Base-by-base conservation (phyloP, 2,888 invertebrate species). In the Sphaerophoria taeniata region DNA sequence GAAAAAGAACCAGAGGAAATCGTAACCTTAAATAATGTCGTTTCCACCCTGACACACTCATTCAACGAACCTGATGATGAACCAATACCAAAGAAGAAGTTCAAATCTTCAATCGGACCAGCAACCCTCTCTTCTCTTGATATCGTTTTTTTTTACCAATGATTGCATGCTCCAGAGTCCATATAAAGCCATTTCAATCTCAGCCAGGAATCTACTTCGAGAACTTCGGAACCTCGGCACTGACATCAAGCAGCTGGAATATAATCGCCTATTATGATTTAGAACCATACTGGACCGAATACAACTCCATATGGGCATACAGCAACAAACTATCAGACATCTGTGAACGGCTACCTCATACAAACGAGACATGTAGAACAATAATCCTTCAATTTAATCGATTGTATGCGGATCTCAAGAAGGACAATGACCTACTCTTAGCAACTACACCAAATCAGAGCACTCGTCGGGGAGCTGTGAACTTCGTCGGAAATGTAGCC, bases 201-300 rank as follows among this genome's bases (percentile, higher is more conserved):
- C 55, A 55, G 39, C 36, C 39, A 60, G 39, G 60, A 4, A 39
- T 60, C 4, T 34, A 60, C 43, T 61, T 61, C 12, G 45, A 33
- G 4, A 47, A 81, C 14, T 76, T 70, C 16, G 70, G 45, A 4
- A 61, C 47, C 31, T 45, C 45, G 36, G 58, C 36, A 34, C 34
- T 36, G 31, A 56, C 56, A 9, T 56, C 56, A 16, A 58, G 58
- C 9, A 58, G 58, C 5, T 58, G 34, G 34, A 56, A 56, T 31
- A 56, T 56, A 36, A 58, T 36, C 36, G 58, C 58, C 3, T 58
- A 36, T 36, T 36, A 36, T 36, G 58, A 58, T 9, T 14, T 58
- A 36, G 36, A 14, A 34, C 56, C 56, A 36, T 58, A 58, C 14
- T 34, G 56, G 36, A 36, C 36, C 14, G 56, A 58, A 58, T 36